A percentile compares a stretch with the other conserved stretches of the same genome.
phyloP scores from a whole-genome alignment of 2,113 vertebrate genomes.

The Recurvirostra avosetta region DNA sequence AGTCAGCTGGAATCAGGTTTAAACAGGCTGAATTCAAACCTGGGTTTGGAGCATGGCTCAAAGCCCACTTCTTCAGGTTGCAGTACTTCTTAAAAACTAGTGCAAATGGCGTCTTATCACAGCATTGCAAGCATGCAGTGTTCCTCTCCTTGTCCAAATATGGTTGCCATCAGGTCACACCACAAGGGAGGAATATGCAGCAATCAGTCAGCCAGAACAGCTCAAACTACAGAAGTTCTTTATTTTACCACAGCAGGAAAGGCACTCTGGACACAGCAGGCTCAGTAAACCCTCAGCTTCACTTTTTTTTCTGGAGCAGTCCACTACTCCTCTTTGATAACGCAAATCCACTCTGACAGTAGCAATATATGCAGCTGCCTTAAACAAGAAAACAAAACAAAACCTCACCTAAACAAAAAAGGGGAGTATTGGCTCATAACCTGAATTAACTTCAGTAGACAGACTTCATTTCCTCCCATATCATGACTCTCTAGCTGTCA shows the following conservation, averaged over 20 bases:
- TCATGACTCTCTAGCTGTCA: not conserved
- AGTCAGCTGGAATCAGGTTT: slow-evolving; percentile 38
- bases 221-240: slow-evolving; percentile 51
- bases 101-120: slow-evolving; percentile 79
- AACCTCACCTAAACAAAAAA: slow-evolving; percentile 11
- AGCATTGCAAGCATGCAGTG: slow-evolving; percentile 72
- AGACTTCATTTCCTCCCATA: not conserved
- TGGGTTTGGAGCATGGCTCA: not conserved
- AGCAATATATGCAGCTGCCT: slow-evolving; percentile 56
- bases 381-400: slow-evolving; percentile 36
- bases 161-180: slow-evolving; percentile 49
- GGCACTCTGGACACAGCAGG: slow-evolving; percentile 75
- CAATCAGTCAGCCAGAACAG: slow-evolving; percentile 61
- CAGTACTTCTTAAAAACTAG: slow-evolving; percentile 75
- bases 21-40: slow-evolving; percentile 46
- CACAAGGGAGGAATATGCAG: slow-evolving; percentile 64
- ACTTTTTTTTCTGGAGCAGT: slow-evolving; percentile 17
- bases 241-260: slow-evolving; percentile 73
- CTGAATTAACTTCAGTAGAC: slow-evolving; percentile 16
- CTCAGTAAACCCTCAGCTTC: slow-evolving; percentile 56
- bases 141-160: slow-evolving; percentile 63
- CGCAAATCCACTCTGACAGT: slow-evolving; percentile 30
- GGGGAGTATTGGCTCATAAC: slow-evolving; percentile 37
- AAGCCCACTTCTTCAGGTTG: slow-evolving; percentile 72
- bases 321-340: slow-evolving; percentile 37